These are phyloP conservation scores for Spheniscus mendiculus DNA, from an alignment of 2,113 vertebrate species.

Conservation along the genomic window DNA sequence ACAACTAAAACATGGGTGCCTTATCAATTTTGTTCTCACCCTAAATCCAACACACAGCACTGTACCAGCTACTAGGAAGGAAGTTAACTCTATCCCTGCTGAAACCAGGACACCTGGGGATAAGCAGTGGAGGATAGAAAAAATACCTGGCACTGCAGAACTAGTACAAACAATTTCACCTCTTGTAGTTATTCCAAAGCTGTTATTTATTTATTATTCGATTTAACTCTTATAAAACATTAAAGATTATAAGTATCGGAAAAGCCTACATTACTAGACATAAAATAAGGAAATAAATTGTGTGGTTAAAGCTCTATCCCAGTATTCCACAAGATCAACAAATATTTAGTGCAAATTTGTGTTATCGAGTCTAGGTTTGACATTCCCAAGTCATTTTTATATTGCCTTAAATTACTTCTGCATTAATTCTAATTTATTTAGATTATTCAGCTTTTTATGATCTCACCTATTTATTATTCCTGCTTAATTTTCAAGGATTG, in stretches of 20 bases:
- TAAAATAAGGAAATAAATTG: not conserved
- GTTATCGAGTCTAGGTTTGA: not conserved
- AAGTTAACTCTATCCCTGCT: too few species aligned
- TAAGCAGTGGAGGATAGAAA: not conserved
- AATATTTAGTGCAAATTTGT: not conserved
- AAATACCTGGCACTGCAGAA: not conserved
- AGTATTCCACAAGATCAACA: not conserved
- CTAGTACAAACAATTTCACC: not conserved
- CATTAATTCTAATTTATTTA: not conserved
- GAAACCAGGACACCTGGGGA: too few species aligned
- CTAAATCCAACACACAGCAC: too few species aligned
- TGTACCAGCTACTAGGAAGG: too few species aligned
- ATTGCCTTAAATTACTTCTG: not conserved
- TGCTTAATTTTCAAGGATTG: not conserved
- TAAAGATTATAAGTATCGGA: not conserved
- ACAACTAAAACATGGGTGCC: too few species aligned
- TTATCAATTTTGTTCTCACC: too few species aligned
- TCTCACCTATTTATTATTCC: not conserved
- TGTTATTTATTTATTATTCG: not conserved
- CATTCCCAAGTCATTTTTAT: not conserved
- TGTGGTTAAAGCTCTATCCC: not conserved
- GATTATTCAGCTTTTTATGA: not conserved
- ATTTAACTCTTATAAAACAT: not conserved
- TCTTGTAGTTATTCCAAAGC: not conserved
- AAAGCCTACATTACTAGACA: not conserved